Percentiles rank a stretch among this genome's conserved stretches.
Conservation (phyloP, 2,113 vertebrate species). For the Platysteira castanea region DNA sequence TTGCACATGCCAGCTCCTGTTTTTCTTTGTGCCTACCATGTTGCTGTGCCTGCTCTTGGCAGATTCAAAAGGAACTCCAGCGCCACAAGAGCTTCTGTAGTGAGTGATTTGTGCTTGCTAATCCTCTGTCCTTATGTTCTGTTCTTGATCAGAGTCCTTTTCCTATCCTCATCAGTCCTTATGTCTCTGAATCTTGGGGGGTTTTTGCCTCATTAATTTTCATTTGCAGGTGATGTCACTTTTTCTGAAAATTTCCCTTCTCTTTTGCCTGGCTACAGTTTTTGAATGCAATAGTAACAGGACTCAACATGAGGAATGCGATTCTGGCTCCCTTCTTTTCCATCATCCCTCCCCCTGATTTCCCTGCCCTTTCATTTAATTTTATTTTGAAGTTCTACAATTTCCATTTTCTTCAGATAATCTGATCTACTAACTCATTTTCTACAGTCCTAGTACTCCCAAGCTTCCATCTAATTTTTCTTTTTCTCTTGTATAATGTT, state of each 20-base stretch:
- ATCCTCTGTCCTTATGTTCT: not conserved
- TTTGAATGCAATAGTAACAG: not conserved
- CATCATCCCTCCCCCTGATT: not conserved
- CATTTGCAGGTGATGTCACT: not conserved
- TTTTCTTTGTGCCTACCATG: not conserved
- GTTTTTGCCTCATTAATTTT: not conserved
- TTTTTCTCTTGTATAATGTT: not conserved
- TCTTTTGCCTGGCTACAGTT: not conserved
- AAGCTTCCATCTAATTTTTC: not conserved
- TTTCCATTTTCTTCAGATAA: not conserved
- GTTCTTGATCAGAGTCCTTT: not conserved
- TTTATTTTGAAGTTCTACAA: not conserved
- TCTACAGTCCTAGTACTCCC: not conserved
- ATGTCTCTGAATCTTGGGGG: not conserved
- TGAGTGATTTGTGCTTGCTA: not conserved
- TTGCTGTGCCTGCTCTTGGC: not conserved
- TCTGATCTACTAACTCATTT: not conserved
- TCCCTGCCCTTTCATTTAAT: not conserved
- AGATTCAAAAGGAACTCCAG: not conserved
- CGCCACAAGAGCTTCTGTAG: not conserved
- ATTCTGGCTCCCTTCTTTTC: not conserved
- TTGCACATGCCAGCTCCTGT: not conserved
- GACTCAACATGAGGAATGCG: not conserved
- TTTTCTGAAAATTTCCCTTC: not conserved
- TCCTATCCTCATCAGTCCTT: not conserved